phyloP scores from a whole-genome alignment of 2,888 invertebrate genomes.

The Gerris lacustris region DNA sequence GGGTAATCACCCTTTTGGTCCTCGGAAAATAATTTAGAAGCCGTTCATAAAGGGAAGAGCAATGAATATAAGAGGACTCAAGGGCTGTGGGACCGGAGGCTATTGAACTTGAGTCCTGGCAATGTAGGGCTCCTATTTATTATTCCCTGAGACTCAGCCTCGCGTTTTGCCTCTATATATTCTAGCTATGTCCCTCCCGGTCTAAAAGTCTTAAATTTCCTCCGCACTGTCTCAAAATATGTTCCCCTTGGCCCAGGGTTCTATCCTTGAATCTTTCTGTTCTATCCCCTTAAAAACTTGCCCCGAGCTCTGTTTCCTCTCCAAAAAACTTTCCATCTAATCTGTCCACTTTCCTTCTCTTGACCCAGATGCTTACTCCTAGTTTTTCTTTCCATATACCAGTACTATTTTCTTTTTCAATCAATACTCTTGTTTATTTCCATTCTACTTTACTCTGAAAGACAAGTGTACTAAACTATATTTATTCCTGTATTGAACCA shows the following conservation, averaged over 20 bases:
- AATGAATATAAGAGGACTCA: background rate
- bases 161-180: conserved; percentile 5
- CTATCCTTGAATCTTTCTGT: background rate
- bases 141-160: background rate
- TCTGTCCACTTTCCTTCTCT: background rate
- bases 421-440: no score
- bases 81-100: background rate
- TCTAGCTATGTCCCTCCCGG: background rate
- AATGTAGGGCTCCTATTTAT: background rate
- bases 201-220: conserved; percentile 1
- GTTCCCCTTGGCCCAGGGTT: background rate
- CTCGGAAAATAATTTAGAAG: background rate
- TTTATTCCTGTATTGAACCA: no score
- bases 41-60: background rate
- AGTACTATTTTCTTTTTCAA: no score
- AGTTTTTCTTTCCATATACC: no score
- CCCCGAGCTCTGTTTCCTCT: background rate
- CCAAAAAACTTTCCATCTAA: background rate
- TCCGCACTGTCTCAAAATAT: background rate
- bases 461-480: no score
- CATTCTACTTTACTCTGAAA: no score
- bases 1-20: background rate
- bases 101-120: background rate
- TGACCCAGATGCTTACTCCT: no score
- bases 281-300: background rate